Base-by-base conservation (phyloP, 1,140 invertebrate species). In the Drosophila melanica region DNA sequence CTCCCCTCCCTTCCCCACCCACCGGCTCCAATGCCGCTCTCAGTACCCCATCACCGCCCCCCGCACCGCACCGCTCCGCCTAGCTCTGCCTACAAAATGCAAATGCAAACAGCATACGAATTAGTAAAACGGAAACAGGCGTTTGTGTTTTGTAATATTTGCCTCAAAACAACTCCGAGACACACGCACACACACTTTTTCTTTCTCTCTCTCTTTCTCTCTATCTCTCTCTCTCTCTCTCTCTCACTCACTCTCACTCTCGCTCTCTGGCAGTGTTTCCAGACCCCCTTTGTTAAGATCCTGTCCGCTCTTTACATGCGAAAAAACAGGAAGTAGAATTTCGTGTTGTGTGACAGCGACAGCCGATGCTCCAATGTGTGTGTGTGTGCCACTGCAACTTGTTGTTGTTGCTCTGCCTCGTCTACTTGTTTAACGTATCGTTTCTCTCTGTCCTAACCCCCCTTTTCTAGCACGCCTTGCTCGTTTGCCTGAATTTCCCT, bases 131-230 rank as follows among this genome's bases (percentile, higher is more conserved):
- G 84, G 82, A 87, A 87, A 87, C 82, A 89, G 84, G 84, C 79
- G 79, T 87, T 87, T 87, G 82, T 87, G 82, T 87, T 87, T 87
- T 89, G 82, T 86, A 87, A 87, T 87, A 87, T 87, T 87, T 87
- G 79, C 72, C 75, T 66, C 77, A 86, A 85, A 86, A 81, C 77
- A 85, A 77, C 74, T 68, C 30, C 37, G 30, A 42, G 20, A 41
- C 18, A 27, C 60, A 68, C 55, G 39, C 63, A 44, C 60, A 70
- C 55, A 47, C 54, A 42, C 42, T 53, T 48, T 63, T 60, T 50
- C 54, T 54, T 50, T 33, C 41, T 12, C 63, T 33, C 63, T 23
- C 57, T 51, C 42, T 12, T 11, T 27, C 23, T 35, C 55, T n/a
- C 9, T 6, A 37, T 9, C 11, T n/a, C 33, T 11, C 50, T 10